Conservation (phyloP, 2,113 vertebrate species). For the Epinephelus moara region DNA sequence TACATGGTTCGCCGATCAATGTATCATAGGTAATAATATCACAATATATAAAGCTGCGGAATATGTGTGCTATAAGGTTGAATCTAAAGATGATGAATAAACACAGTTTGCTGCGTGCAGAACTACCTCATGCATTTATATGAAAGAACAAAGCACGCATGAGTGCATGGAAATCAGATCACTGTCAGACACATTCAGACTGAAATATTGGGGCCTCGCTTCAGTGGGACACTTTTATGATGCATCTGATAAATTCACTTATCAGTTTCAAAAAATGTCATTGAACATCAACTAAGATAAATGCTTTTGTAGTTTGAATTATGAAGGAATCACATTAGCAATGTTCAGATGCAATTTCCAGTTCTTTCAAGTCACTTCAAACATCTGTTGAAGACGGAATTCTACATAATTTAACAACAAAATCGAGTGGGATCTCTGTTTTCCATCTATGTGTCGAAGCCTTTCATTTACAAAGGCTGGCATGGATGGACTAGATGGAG, state of each 20-base stretch:
- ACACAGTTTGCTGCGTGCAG: slow-evolving; percentile 24
- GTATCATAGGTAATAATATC: not conserved
- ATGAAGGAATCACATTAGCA: slow-evolving; percentile 62
- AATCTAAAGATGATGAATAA: slow-evolving; percentile 39
- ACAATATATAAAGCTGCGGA: not conserved
- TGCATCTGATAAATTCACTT: slow-evolving; percentile 72
- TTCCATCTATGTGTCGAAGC: slow-evolving; percentile 34
- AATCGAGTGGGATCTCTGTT: slow-evolving; percentile 66
- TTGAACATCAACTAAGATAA: slow-evolving; percentile 58
- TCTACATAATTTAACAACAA: slow-evolving; percentile 76
- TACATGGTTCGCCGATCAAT: not conserved
- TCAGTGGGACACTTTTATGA: slow-evolving; percentile 65
- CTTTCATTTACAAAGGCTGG: slow-evolving; percentile 40
- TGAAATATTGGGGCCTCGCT: slow-evolving; percentile 78
- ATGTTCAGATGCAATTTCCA: slow-evolving; percentile 75
- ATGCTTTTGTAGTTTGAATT: slow-evolving; percentile 65
- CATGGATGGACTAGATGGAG: slow-evolving; percentile 29
- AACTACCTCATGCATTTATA: slow-evolving; percentile 55
- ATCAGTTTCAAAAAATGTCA: slow-evolving; percentile 68
- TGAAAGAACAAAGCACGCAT: slow-evolving; percentile 43
- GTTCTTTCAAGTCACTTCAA: slow-evolving; percentile 73
- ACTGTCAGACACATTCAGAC: slow-evolving; percentile 49
- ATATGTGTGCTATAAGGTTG: not conserved
- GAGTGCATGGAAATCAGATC: slow-evolving; percentile 56
- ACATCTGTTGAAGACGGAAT: slow-evolving; percentile 71